Conservation (phyloP, 1,140 invertebrate genomes). For the Apis mellifera region DNA sequence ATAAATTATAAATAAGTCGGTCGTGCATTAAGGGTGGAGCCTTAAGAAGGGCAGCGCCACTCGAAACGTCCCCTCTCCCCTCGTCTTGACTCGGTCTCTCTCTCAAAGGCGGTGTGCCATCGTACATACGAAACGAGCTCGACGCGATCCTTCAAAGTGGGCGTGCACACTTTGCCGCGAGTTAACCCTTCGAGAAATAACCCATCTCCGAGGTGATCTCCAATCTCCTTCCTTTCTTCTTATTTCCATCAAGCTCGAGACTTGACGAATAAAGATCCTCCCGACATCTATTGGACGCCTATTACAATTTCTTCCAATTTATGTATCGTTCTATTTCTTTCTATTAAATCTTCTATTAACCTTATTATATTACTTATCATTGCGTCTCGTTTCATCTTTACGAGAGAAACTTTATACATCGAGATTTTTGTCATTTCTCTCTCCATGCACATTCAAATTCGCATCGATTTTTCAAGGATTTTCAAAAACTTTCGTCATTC, state of each 20-base stretch:
- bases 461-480: no score
- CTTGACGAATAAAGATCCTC: neutral
- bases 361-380: no score
- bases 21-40: neutral
- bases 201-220: neutral
- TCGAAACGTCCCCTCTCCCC: slow-evolving; percentile 1
- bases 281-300: no score
- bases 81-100: neutral
- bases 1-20: slow-evolving; percentile 23
- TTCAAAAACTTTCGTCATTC: no score
- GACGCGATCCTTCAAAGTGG: neutral
- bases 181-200: slow-evolving; percentile 30
- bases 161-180: neutral
- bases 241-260: neutral
- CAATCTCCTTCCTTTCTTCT: neutral
- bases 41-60: slow-evolving; percentile 10
- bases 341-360: no score
- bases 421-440: no score
- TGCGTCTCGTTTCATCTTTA: no score
- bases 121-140: slow-evolving; percentile 30
- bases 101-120: slow-evolving; percentile 7
- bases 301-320: no score
- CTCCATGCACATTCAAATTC: no score
- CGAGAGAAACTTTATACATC: no score
- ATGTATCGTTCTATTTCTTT: no score